These are phyloP conservation scores for Drosophila borealis DNA, from an alignment of 2,888 invertebrate genomes.

Conservation along the genomic window DNA sequence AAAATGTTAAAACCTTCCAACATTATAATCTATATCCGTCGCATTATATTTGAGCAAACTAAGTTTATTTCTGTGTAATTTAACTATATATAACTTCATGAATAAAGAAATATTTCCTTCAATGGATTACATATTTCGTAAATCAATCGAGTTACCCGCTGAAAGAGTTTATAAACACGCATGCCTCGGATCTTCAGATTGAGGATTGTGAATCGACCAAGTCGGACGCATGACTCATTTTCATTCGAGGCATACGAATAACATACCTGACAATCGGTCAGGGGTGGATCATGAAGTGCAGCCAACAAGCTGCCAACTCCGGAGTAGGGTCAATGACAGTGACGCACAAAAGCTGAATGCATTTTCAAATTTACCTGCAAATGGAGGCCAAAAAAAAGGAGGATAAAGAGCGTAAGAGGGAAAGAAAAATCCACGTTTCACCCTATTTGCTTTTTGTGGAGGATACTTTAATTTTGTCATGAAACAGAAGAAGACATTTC, in stretches of 20 bases:
- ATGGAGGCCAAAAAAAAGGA: not conserved
- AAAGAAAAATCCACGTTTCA: not conserved
- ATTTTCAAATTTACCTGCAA: conserved; percentile 17
- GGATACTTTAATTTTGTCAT: too few relatives aligned
- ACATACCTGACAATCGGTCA: conserved; percentile 5
- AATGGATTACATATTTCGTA: not conserved
- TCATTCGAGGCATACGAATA: conserved; percentile 6
- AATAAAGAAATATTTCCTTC: not conserved
- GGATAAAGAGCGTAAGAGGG: not conserved
- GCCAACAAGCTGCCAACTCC: conserved; percentile 28
- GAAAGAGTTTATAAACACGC: conserved; percentile 7
- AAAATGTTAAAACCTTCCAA: too few relatives aligned
- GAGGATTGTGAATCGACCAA: not conserved
- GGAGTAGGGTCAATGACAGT: conserved; percentile 35
- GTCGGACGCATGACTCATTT: conserved; percentile 34
- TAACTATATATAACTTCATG: too few relatives aligned
- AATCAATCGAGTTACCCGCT: not conserved
- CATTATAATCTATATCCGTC: too few relatives aligned
- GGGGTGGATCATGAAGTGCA: conserved; percentile 23
- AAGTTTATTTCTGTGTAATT: too few relatives aligned
- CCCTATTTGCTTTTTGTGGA: not conserved
- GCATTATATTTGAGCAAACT: too few relatives aligned
- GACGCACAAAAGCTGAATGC: conserved; percentile 2
- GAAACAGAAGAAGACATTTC: too few relatives aligned
- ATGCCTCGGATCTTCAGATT: conserved; percentile 5